These are phyloP conservation scores for Neuroterus valhalla DNA, from an alignment of 1,140 invertebrate genomes.

Conservation along the genomic window DNA sequence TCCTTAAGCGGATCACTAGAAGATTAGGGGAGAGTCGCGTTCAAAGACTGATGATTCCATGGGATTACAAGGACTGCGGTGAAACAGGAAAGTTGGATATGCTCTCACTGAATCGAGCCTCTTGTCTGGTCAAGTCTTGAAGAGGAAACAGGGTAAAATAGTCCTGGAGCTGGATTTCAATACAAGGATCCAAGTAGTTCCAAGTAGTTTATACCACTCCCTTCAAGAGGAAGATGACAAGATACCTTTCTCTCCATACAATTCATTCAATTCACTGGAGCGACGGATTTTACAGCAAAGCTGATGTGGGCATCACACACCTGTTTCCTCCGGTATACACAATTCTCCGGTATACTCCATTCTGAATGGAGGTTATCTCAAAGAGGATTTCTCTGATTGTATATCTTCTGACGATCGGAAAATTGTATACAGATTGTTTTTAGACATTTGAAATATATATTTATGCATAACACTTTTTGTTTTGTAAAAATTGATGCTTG, in stretches of 20 bases:
- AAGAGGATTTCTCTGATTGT: not conserved
- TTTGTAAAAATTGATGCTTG: no score
- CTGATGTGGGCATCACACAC: not conserved
- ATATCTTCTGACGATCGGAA: not conserved
- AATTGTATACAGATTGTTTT: not conserved
- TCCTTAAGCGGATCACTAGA: not conserved
- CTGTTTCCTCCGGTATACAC: not conserved
- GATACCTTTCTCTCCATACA: not conserved
- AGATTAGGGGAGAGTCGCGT: not conserved
- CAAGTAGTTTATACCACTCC: slow-evolving; percentile 12
- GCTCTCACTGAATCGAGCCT: not conserved
- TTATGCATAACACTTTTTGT: no score
- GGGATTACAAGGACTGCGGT: slow-evolving; percentile 7
- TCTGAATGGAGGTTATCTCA: slow-evolving; percentile 19
- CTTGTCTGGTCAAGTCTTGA: no score
- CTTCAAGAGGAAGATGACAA: slow-evolving; percentile 27
- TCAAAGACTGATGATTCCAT: slow-evolving; percentile 1
- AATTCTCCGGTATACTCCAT: not conserved
- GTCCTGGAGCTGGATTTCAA: not conserved
- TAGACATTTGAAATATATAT: no score
- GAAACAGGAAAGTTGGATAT: slow-evolving; percentile 10
- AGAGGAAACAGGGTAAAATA: slow-evolving; percentile 10
- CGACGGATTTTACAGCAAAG: not conserved
- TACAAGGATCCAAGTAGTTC: slow-evolving; percentile 22
- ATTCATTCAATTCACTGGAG: slow-evolving; percentile 8